A percentile compares a stretch with the other conserved stretches of the same genome.
phyloP scores from a whole-genome alignment of 2,797 vertebrate species.

The Sebastes glaucus region DNA sequence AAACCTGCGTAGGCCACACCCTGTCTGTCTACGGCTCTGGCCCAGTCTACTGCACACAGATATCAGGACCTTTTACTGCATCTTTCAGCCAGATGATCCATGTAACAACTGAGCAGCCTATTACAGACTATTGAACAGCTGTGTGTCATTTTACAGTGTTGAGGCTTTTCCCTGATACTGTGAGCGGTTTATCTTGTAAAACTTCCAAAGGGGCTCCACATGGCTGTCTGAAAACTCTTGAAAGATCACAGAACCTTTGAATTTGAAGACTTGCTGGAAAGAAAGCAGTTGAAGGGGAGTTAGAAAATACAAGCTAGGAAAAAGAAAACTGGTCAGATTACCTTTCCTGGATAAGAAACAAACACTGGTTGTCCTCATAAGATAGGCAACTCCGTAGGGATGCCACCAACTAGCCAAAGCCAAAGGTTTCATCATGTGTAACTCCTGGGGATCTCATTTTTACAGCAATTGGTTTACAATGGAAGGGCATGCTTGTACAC shows the following conservation, averaged over 20 bases:
- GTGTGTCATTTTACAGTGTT: slow-evolving; percentile 39
- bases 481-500: neutral
- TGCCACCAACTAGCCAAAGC: neutral
- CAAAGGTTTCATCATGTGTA: neutral
- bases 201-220: slow-evolving; percentile 32
- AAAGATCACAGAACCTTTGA: slow-evolving; percentile 29
- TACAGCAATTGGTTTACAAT: slow-evolving; percentile 2
- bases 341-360: slow-evolving; percentile 7
- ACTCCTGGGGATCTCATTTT: neutral
- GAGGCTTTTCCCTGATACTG: slow-evolving; percentile 34
- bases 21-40: slow-evolving; percentile 17
- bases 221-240: slow-evolving; percentile 16
- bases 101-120: slow-evolving; percentile 1
- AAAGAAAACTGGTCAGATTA: neutral
- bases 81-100: slow-evolving; percentile 72
- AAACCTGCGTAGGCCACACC: slow-evolving; percentile 25
- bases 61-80: slow-evolving; percentile 36
- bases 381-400: neutral
- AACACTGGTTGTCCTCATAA: neutral
- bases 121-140: slow-evolving; percentile 45
- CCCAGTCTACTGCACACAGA: neutral
- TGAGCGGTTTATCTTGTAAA: slow-evolving; percentile 61
- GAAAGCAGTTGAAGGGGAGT: neutral
- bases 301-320: neutral
- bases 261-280: neutral